phyloP scores from a whole-genome alignment of 2,113 vertebrate genomes.

The Mus musculus region DNA sequence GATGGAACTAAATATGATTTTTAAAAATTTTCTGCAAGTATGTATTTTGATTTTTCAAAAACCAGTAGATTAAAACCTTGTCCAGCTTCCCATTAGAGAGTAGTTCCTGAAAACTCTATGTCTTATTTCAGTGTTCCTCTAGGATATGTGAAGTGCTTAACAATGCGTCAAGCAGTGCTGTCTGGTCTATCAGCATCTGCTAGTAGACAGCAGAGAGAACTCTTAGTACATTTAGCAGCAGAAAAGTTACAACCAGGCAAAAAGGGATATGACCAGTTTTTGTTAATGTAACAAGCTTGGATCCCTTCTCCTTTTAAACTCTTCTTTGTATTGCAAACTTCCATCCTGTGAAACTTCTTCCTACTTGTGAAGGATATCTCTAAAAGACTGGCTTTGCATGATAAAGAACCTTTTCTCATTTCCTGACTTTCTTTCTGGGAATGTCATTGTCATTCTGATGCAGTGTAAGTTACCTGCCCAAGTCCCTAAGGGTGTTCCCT shows the following conservation, averaged over 20 bases:
- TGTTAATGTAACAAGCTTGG: neutral
- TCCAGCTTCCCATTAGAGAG: conserved; percentile 56
- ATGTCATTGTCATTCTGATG: conserved; percentile 62
- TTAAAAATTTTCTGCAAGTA: neutral
- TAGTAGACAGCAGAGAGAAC: conserved; percentile 74
- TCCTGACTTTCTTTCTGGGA: neutral
- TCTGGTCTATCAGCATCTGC: conserved; percentile 53
- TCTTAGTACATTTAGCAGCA: conserved; percentile 42
- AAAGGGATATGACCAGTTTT: neutral
- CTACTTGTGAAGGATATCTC: conserved; percentile 29
- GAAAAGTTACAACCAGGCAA: conserved; percentile 10
- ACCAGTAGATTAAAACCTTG: conserved; percentile 39
- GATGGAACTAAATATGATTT: neutral
- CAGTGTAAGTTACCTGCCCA: conserved; percentile 58
- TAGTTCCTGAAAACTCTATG: conserved; percentile 66
- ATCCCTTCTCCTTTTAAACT: conserved; percentile 31
- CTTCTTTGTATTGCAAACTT: neutral
- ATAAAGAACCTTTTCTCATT: conserved; percentile 25
- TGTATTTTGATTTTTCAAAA: conserved; percentile 56
- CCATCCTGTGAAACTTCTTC: neutral
- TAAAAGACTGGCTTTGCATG: conserved; percentile 36
- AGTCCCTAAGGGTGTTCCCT: conserved; percentile 10
- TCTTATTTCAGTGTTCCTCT: conserved; percentile 55
- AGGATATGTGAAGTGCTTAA: conserved; percentile 49
- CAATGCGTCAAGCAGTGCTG: conserved; percentile 44